A percentile compares a stretch with the other conserved stretches of the same genome.
Evolutionary conservation across 2,113 vertebrate genomes (phyloP).

Genomic region (Jaculus jaculus): DNA sequence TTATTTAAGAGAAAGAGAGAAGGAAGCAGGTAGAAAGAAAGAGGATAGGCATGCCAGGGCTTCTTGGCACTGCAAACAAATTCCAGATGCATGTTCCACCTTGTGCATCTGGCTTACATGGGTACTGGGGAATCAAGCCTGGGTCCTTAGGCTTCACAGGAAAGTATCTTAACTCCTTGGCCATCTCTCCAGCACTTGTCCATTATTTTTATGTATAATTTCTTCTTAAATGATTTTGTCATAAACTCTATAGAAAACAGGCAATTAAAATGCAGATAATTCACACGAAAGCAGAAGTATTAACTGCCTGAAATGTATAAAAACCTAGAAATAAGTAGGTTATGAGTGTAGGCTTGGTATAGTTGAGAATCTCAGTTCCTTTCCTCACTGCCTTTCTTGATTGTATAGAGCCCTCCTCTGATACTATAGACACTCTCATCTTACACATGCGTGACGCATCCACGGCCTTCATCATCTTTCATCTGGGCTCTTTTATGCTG

Average conservation of each 20-base stretch:
- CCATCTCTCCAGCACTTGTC: too few relatives aligned
- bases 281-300: background rate
- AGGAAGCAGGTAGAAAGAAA: too few relatives aligned
- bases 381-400: background rate
- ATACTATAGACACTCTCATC: background rate
- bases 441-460: background rate
- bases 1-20: too few relatives aligned
- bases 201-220: background rate
- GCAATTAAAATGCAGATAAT: conserved; percentile 5
- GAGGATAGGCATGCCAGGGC: too few relatives aligned
- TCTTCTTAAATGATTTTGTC: conserved; percentile 47
- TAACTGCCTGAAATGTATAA: conserved; percentile 24
- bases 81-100: too few relatives aligned
- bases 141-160: too few relatives aligned
- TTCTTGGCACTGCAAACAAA: too few relatives aligned
- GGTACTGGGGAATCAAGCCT: too few relatives aligned
- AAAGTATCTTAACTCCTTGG: too few relatives aligned
- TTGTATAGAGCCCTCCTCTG: background rate
- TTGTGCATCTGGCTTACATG: too few relatives aligned
- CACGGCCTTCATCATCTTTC: background rate
- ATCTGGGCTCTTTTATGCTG: background rate
- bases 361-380: background rate
- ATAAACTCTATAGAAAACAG: conserved; percentile 43
- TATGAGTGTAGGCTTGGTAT: background rate
- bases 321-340: conserved; percentile 8